phyloP scores from a whole-genome alignment of 2,888 invertebrate genomes.

The Dione juno region DNA sequence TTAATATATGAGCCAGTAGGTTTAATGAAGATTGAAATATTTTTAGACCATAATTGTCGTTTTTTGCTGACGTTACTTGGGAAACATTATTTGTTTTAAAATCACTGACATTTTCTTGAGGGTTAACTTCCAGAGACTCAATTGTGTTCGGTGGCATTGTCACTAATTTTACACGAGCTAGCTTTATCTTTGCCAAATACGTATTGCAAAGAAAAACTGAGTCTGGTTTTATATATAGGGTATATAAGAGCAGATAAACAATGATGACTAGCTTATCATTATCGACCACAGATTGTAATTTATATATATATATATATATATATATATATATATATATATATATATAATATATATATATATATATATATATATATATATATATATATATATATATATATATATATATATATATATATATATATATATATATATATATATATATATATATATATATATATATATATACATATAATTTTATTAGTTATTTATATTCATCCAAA shows the following conservation, averaged over 20 bases:
- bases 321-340: too few relatives aligned
- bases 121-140: conserved; percentile 49
- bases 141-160: conserved; percentile 55
- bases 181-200: conserved; percentile 26
- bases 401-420: too few relatives aligned
- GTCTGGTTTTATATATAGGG: conserved; percentile 45
- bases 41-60: conserved; percentile 52
- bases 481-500: too few relatives aligned
- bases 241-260: conserved; percentile 46
- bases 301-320: too few relatives aligned
- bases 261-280: conserved; percentile 53
- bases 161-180: conserved; percentile 31
- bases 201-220: conserved; percentile 31
- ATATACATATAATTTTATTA: too few relatives aligned
- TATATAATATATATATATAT: too few relatives aligned
- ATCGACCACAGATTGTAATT: conserved; percentile 44
- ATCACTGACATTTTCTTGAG: conserved; percentile 35
- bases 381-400: too few relatives aligned
- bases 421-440: too few relatives aligned
- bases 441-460: too few relatives aligned
- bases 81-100: conserved; percentile 29
- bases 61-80: conserved; percentile 6
- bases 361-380: too few relatives aligned
- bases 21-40: conserved; percentile 61
- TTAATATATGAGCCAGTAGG: conserved; percentile 62